Evolutionary conservation across 1,140 invertebrate genomes (phyloP), one percentile per base, ranked within the genome.

Genomic region (Conus ventricosus): DNA sequence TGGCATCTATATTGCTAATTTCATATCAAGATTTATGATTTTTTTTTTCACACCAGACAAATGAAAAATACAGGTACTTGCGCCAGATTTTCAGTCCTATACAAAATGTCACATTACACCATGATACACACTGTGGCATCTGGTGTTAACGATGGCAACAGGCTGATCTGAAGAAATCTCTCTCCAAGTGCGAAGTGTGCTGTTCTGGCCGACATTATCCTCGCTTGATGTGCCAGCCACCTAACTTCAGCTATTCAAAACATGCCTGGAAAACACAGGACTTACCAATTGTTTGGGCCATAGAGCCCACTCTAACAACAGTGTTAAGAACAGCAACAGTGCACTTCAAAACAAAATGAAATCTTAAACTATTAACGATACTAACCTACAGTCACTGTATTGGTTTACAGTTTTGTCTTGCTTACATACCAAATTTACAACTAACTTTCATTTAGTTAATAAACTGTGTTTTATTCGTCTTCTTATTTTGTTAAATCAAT

Each of bases 41-140:
- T 39, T 39, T 39, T 39, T 39, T 39, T 39, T 3, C 39, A 39
- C 3, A 39, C 39, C 39, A 39, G 39, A 39, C 39, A 39, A 39
- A 39, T 39, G 39, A 39, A 39, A 39, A 39, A 39, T 39, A 39
- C 39, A 39, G 39, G 39, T 3, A 39, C 39, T 71, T 71, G 67
- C 23, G 57, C 82, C 82, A 84, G 82, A 84, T 84, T 60, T 84
- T 63, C 54, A 84, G 55, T 25, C 53, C 82, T 63, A 84, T n/a
- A 63, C 54, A 75, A 87, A 20, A 63, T 23, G 13, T 20, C 67
- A 71, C 67, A 71, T 27, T 87, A 87, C 85, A 86, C 27, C 84
- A 87, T 81, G 17, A 87, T 87, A 87, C 85, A 87, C 85, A 87
- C 85, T 87, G 85, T 87, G 85, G 71, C 85, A 71, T 78, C 54